phyloP scores from a whole-genome alignment of 2,888 invertebrate genomes.

The Ctenicera cuprea region DNA sequence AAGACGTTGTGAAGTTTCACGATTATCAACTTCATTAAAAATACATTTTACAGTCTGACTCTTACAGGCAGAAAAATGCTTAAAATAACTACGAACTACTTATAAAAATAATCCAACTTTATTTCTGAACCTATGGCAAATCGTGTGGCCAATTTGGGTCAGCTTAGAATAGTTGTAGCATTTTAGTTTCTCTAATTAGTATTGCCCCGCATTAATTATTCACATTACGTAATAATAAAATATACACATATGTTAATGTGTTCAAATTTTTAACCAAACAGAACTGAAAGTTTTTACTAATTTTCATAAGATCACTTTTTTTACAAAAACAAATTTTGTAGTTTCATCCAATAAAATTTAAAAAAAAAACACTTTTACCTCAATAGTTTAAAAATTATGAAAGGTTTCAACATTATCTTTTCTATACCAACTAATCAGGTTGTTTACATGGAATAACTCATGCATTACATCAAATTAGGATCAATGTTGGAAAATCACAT shows the following conservation, averaged over 20 bases:
- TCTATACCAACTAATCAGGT: no score
- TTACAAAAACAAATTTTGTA: no score
- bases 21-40: slow-evolving; percentile 37
- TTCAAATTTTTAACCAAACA: no score
- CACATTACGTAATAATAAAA: slow-evolving; percentile 2
- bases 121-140: slow-evolving; percentile 47
- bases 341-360: no score
- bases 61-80: slow-evolving; percentile 39
- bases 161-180: slow-evolving; percentile 38
- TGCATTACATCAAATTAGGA: no score
- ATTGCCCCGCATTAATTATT: slow-evolving; percentile 13
- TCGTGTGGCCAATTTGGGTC: slow-evolving; percentile 48
- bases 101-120: slow-evolving; percentile 51
- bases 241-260: background rate
- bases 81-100: slow-evolving; percentile 46
- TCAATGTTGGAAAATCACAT: no score
- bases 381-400: no score
- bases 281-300: no score
- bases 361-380: no score
- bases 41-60: slow-evolving; percentile 33
- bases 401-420: no score
- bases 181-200: slow-evolving; percentile 37
- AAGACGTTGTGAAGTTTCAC: slow-evolving; percentile 48
- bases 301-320: no score
- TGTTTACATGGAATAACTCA: no score